Conservation (phyloP, 2,888 invertebrate species). For the Acanthoscelides obtectus region DNA sequence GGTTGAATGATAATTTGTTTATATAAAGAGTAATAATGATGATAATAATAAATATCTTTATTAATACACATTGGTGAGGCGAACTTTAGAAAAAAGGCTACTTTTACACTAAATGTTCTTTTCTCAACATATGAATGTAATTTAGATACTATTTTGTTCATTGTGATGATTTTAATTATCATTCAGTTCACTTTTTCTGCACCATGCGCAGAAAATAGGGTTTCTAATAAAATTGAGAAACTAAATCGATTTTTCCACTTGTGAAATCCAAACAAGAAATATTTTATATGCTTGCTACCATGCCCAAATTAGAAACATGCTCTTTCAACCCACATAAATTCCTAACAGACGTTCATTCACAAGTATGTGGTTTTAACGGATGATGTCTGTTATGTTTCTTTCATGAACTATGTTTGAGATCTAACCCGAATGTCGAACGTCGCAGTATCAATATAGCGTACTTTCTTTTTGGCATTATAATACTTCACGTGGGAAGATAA, state of each 20-base stretch:
- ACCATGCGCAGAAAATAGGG: no score
- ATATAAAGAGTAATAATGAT: no score
- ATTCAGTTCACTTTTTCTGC: no score
- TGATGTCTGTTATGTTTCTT: neutral
- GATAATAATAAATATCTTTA: no score
- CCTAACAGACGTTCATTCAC: neutral
- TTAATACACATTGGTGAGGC: no score
- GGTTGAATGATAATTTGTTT: no score
- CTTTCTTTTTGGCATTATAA: neutral
- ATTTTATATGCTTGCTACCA: neutral
- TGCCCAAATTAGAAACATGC: neutral
- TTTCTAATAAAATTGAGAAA: no score
- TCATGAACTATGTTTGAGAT: neutral
- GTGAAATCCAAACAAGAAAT: neutral
- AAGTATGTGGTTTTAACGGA: neutral
- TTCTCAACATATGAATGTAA: no score
- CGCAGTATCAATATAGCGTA: neutral
- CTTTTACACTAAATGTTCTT: no score
- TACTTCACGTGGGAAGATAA: neutral
- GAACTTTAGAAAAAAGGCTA: no score
- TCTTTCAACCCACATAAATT: neutral
- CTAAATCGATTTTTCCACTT: neutral
- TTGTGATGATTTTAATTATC: no score
- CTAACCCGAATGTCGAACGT: neutral
- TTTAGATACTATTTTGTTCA: no score